Conservation (phyloP, 2,113 vertebrate species). For the Phrynocephalus versicolor region DNA sequence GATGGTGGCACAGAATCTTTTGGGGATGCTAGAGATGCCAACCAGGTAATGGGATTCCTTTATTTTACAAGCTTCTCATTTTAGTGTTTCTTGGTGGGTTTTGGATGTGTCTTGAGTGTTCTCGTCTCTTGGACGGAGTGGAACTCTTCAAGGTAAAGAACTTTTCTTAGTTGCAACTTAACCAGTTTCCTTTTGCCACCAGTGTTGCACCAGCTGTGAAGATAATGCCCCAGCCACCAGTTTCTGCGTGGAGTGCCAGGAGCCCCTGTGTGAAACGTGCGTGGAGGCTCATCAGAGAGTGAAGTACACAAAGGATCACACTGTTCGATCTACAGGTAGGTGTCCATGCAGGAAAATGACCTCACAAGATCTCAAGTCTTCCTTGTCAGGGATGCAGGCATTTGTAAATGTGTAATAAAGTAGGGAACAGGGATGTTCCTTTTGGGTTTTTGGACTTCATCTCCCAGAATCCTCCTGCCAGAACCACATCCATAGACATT, state of each 20-base stretch:
- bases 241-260: conserved; percentile 83
- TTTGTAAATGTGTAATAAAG: background rate
- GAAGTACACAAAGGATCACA: conserved; percentile 84
- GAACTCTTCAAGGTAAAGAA: background rate
- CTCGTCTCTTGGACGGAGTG: background rate
- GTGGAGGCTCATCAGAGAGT: conserved; percentile 84
- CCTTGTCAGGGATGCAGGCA: background rate
- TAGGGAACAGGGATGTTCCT: background rate
- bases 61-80: background rate
- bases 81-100: background rate
- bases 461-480: no score
- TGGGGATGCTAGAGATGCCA: conserved; percentile 40
- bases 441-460: no score
- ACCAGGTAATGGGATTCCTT: conserved; percentile 51
- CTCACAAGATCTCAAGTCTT: no score
- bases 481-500: no score
- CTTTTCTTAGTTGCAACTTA: background rate
- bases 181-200: background rate
- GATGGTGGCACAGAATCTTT: conserved; percentile 48
- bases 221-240: conserved; percentile 77
- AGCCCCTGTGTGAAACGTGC: conserved; percentile 82
- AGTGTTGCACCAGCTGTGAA: conserved; percentile 84
- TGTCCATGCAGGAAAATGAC: background rate
- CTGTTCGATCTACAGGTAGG: conserved; percentile 67
- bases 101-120: background rate